Conservation (phyloP, 2,888 invertebrate species). For the Drosophila melanocephala region DNA sequence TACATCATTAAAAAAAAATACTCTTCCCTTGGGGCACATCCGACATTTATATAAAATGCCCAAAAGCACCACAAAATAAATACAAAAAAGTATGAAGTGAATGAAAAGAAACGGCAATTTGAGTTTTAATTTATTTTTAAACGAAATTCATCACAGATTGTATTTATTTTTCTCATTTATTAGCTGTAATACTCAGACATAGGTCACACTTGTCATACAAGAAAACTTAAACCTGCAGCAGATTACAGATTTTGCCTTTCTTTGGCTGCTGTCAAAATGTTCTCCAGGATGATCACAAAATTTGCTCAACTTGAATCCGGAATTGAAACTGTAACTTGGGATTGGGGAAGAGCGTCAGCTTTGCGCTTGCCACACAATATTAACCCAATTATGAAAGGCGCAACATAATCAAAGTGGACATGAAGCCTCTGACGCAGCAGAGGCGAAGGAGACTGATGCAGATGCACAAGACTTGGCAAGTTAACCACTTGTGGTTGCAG, state of each 20-base stretch:
- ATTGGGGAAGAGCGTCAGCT: constrained; percentile 23
- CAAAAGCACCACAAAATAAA: background rate
- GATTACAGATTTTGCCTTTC: constrained; percentile 21
- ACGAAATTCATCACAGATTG: background rate
- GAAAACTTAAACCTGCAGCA: constrained; percentile 29
- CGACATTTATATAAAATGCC: background rate
- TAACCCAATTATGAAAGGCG: constrained; percentile 79
- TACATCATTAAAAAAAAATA: background rate
- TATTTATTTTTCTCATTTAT: constrained; percentile 33
- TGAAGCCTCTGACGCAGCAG: constrained; percentile 18
- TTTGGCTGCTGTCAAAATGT: constrained; percentile 51
- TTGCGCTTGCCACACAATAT: constrained; percentile 71
- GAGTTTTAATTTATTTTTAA: background rate
- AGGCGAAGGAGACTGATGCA: constrained; percentile 26
- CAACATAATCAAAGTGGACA: constrained; percentile 78
- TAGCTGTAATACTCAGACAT: constrained; percentile 16
- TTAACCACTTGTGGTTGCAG: constrained; percentile 36
- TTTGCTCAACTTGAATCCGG: constrained; percentile 12
- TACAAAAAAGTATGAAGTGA: background rate
- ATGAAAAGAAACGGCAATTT: background rate
- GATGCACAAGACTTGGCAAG: constrained; percentile 23
- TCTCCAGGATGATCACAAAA: constrained; percentile 30
- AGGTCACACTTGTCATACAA: constrained; percentile 59
- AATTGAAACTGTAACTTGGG: constrained; percentile 22
- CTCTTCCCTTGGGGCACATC: background rate